Percentiles rank a stretch among this genome's conserved stretches.
These are phyloP conservation scores for Microdon myrmicae DNA, from an alignment of 2,888 invertebrate genomes.

Conservation along the genomic window DNA sequence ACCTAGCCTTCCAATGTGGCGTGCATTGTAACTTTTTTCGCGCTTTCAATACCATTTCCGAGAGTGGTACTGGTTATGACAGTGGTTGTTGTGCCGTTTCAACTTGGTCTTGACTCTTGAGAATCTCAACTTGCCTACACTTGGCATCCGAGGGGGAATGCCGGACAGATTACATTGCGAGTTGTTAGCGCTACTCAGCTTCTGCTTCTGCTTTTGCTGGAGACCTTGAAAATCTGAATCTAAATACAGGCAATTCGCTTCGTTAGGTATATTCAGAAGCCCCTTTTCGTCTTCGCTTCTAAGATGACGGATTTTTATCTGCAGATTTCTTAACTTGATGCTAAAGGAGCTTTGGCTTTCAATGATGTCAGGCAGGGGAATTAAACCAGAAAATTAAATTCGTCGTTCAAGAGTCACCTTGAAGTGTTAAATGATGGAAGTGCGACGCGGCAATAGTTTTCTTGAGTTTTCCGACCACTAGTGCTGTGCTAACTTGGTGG, in stretches of 20 bases:
- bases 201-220: slow-evolving; percentile 12
- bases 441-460: slow-evolving; percentile 9
- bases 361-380: slow-evolving; percentile 8
- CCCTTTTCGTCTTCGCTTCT: slow-evolving; percentile 10
- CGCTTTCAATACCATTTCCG: slow-evolving; percentile 21
- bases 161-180: slow-evolving; percentile 18
- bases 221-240: slow-evolving; percentile 39
- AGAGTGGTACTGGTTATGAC: slow-evolving; percentile 18
- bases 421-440: slow-evolving; percentile 5
- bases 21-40: slow-evolving; percentile 38
- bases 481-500: too few species aligned
- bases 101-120: slow-evolving; percentile 49
- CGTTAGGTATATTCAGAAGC: slow-evolving; percentile 26
- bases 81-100: slow-evolving; percentile 13
- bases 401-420: slow-evolving; percentile 13
- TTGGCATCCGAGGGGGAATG: slow-evolving; percentile 36
- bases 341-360: slow-evolving; percentile 20
- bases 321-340: slow-evolving; percentile 40
- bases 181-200: too few species aligned
- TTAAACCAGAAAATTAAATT: slow-evolving; percentile 15
- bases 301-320: slow-evolving; percentile 37
- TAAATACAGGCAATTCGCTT: slow-evolving; percentile 40
- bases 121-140: slow-evolving; percentile 35
- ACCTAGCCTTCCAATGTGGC: slow-evolving; percentile 39
- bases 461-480: too few species aligned